These are phyloP conservation scores for Anguilla marmorata DNA, from an alignment of 2,797 vertebrate species.

Conservation along the genomic window DNA sequence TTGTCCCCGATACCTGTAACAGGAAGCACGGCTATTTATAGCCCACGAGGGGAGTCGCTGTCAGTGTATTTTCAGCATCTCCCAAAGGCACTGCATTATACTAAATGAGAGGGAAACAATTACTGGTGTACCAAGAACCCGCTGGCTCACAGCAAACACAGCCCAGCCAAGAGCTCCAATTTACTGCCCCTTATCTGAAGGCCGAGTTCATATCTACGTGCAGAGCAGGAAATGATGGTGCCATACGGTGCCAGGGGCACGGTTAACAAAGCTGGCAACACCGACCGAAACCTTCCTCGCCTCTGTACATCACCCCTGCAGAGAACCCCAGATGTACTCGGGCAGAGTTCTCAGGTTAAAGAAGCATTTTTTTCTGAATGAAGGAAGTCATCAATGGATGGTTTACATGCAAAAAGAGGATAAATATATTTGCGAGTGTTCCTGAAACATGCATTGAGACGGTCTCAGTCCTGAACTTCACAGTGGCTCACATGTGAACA, in stretches of 20 bases:
- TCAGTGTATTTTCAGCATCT: conserved; percentile 56
- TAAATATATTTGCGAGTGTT: background rate
- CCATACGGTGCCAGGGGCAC: background rate
- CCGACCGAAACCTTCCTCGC: background rate
- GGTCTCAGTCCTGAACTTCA: too few relatives aligned
- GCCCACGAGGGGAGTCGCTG: conserved; percentile 47
- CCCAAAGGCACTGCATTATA: conserved; percentile 47
- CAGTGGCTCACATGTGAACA: background rate
- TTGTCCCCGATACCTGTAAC: conserved; percentile 65
- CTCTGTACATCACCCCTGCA: background rate
- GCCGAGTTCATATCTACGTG: background rate
- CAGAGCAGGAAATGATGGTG: background rate
- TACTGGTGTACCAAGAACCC: background rate
- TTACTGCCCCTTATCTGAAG: background rate
- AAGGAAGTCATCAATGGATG: background rate
- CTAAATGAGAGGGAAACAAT: conserved; percentile 11
- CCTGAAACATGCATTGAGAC: background rate
- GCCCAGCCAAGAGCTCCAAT: background rate
- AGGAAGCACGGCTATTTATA: conserved; percentile 64
- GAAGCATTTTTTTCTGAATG: background rate
- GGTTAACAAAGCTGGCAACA: background rate
- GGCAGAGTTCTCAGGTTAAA: background rate
- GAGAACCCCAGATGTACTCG: background rate
- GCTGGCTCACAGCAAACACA: background rate
- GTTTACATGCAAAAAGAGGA: background rate